Conservation (phyloP, 1,140 invertebrate species). For the Potamilus streckersoni region DNA sequence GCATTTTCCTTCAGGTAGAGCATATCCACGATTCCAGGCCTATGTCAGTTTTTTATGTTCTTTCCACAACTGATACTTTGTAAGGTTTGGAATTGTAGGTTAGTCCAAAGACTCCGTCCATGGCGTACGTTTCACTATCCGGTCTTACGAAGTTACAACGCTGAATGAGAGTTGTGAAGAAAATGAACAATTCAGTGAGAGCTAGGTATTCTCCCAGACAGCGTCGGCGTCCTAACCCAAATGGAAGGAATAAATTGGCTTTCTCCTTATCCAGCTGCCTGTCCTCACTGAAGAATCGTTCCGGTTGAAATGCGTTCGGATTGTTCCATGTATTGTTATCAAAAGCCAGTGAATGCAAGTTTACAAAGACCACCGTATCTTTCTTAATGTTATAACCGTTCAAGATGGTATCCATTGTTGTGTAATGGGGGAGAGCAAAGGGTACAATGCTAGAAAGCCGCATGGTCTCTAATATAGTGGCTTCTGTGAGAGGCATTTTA, state of each 20-base stretch:
- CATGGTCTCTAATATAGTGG: constrained; percentile 48
- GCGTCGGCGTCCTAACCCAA: constrained; percentile 4
- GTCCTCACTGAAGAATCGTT: constrained; percentile 5
- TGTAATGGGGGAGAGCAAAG: constrained; percentile 35
- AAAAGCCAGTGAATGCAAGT: constrained; percentile 6
- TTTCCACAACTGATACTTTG: too few species aligned
- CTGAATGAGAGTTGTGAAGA: constrained; percentile 10
- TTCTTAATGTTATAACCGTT: constrained; percentile 54
- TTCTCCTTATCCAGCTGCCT: neutral
- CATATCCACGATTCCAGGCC: too few species aligned
- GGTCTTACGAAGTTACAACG: constrained; percentile 2
- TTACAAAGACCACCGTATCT: constrained; percentile 6
- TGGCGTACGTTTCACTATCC: neutral
- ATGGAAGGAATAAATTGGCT: neutral
- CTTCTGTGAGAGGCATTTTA: constrained; percentile 47
- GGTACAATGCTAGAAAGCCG: constrained; percentile 61
- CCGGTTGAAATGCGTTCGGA: constrained; percentile 2
- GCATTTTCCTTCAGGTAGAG: too few species aligned
- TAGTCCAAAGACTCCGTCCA: too few species aligned
- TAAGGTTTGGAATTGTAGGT: too few species aligned
- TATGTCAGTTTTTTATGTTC: too few species aligned
- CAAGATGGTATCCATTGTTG: constrained; percentile 39
- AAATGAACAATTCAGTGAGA: neutral
- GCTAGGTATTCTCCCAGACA: constrained; percentile 11
- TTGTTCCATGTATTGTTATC: constrained; percentile 10